These are phyloP conservation scores for Galeruca laticollis DNA, from an alignment of 2,888 invertebrate genomes.

Conservation along the genomic window DNA sequence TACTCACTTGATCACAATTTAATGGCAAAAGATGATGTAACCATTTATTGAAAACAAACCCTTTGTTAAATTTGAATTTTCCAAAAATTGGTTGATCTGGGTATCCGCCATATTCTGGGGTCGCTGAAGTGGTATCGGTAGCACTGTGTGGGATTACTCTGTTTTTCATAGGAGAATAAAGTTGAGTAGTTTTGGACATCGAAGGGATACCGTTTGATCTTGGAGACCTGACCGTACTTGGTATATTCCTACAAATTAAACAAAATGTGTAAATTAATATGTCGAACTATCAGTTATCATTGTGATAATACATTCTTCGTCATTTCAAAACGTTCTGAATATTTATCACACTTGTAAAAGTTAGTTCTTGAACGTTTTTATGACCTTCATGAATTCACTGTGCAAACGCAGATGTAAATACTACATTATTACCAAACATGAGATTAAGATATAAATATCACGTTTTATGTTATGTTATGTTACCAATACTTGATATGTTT, in stretches of 20 bases:
- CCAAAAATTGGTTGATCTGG: conserved; percentile 47
- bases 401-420: no score
- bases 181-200: background rate
- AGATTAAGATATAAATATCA: no score
- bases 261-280: background rate
- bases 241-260: background rate
- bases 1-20: conserved; percentile 22
- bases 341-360: background rate
- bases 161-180: background rate
- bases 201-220: background rate
- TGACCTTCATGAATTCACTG: no score
- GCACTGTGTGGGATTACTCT: background rate
- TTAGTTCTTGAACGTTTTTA: no score
- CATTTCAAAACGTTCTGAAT: background rate
- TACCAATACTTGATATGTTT: background rate
- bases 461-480: background rate
- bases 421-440: no score
- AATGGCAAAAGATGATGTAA: conserved; percentile 49
- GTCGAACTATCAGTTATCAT: no score
- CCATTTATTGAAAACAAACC: conserved; percentile 46
- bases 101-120: conserved; percentile 12
- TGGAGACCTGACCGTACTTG: background rate
- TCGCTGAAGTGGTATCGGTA: background rate
- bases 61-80: conserved; percentile 32
- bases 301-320: no score